These are phyloP conservation scores for Palythoa caribaeorum DNA, from an alignment of 92 coral and sea anemone species.

Conservation along the genomic window DNA sequence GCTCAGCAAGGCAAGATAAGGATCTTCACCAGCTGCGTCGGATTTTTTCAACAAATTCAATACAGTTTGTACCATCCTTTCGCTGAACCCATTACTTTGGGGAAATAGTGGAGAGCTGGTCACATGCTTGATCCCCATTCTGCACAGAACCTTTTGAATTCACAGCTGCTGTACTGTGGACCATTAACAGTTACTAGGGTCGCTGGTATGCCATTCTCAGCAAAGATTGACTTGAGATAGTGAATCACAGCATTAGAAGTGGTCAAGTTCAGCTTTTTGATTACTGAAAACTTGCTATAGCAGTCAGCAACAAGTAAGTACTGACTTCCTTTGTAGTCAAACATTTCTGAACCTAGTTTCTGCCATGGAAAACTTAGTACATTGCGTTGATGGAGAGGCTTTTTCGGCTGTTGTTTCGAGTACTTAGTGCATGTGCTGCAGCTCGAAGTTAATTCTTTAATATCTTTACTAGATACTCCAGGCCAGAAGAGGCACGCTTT, in stretches of 20 bases:
- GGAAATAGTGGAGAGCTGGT: conserved; percentile 65
- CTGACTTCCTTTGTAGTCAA: too few species aligned
- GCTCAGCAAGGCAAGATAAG: conserved; percentile 60
- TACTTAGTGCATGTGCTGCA: too few species aligned
- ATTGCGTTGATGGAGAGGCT: too few species aligned
- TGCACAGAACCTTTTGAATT: conserved; percentile 47
- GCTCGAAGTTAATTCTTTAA: too few species aligned
- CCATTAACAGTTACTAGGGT: conserved; percentile 48
- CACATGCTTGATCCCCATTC: conserved; percentile 57
- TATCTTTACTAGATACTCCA: too few species aligned
- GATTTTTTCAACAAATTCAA: conserved; percentile 47
- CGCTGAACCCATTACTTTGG: conserved; percentile 58
- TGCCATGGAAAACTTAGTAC: too few species aligned
- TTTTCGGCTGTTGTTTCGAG: too few species aligned
- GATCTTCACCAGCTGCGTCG: conserved; percentile 63
- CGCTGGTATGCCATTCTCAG: conserved; percentile 58
- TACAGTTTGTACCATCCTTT: conserved; percentile 57
- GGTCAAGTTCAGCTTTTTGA: conserved; percentile 47
- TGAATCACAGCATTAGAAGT: conserved; percentile 47
- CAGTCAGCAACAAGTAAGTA: too few species aligned
- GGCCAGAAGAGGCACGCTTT: too few species aligned
- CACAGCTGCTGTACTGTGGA: conserved; percentile 58
- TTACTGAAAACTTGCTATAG: conserved; percentile 29
- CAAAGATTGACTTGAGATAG: conserved; percentile 45
- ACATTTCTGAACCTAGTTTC: too few species aligned